Base-by-base conservation (phyloP, 2,797 vertebrate genomes). In the Mormyrops attenuatus region DNA sequence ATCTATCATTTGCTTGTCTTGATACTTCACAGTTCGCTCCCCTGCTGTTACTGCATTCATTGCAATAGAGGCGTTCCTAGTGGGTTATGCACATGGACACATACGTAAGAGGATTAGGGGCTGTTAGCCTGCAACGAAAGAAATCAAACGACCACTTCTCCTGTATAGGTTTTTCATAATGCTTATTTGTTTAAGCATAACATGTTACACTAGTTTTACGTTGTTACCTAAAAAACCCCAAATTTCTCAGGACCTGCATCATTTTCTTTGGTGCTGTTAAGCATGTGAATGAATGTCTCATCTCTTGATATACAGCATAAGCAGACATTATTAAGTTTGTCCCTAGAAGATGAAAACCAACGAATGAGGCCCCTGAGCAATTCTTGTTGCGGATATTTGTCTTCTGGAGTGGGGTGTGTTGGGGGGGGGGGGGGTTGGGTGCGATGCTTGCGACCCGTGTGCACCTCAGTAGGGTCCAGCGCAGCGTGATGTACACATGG, bases 11-110 rank as follows among this genome's bases (percentile, higher is more conserved):
- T 87, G 88, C 3, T 88, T 26, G 82, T 95, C 93, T 4, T 95
- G 86, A 20, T 94, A 96, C 90, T 94, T 96, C 87, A 95, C 94
- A 0, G 95, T 95, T 92, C 95, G 92, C 91, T 97, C 94, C 89
- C 96, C 95, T 5, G 92, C 73, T 0, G 95, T 93, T 92, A 96
- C 95, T 7, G 92, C 93, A 15, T 94, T 95, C 93, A 95, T 93
- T 11, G 95, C 95, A 88, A 97, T 93, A 38, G 96, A 95, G 0
- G 95, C 94, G 63, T 97, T 96, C 92, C 96, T 97, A 93, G 90
- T 55, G 89, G 88, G 89, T 1, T n/a, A 90, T 0, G 9, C n/a
- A 88, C 22, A 85, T 3, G 22, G 53, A 52, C 9, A 90, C 34
- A 77, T 8, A 26, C 41, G 38, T 20, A 47, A 49, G 53, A 73